A percentile compares a stretch with the other conserved stretches of the same genome.
Evolutionary conservation across 2,888 invertebrate species (phyloP).

Genomic region (Adelphocoris suturalis): DNA sequence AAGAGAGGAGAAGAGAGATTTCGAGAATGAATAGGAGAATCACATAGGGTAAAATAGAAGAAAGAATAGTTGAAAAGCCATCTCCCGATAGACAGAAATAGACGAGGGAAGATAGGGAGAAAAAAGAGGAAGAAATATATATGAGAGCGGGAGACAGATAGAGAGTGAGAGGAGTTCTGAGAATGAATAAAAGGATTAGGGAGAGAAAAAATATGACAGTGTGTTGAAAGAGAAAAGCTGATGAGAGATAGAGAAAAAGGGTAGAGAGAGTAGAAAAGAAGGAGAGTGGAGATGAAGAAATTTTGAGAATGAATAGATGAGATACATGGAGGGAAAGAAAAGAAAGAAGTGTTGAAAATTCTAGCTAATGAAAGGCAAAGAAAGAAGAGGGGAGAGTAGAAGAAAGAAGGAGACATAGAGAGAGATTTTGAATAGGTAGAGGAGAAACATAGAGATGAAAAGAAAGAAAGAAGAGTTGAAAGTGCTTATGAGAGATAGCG

Average conservation of each 20-base stretch:
- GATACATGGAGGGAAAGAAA: neutral
- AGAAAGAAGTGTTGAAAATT: no score
- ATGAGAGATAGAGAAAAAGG: neutral
- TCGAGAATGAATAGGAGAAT: neutral
- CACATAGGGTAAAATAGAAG: neutral
- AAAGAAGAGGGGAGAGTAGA: constrained; percentile 33
- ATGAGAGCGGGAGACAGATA: neutral
- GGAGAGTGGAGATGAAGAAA: neutral
- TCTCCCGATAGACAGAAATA: neutral
- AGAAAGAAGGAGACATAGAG: neutral
- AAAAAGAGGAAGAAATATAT: neutral
- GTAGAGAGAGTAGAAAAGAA: neutral
- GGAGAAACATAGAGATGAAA: neutral
- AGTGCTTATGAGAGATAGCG: no score
- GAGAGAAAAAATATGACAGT: neutral
- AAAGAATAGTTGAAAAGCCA: neutral
- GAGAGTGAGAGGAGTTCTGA: neutral
- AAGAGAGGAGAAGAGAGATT: neutral
- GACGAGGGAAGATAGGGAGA: neutral
- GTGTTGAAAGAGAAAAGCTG: neutral
- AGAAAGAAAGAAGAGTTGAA: neutral
- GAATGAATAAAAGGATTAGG: neutral
- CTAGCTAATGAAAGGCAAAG: constrained; percentile 25
- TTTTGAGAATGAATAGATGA: neutral
- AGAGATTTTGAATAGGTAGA: neutral